A percentile compares a stretch with the other conserved stretches of the same genome.
Conservation (phyloP, 2,888 invertebrate genomes). For the Troides aeacus region DNA sequence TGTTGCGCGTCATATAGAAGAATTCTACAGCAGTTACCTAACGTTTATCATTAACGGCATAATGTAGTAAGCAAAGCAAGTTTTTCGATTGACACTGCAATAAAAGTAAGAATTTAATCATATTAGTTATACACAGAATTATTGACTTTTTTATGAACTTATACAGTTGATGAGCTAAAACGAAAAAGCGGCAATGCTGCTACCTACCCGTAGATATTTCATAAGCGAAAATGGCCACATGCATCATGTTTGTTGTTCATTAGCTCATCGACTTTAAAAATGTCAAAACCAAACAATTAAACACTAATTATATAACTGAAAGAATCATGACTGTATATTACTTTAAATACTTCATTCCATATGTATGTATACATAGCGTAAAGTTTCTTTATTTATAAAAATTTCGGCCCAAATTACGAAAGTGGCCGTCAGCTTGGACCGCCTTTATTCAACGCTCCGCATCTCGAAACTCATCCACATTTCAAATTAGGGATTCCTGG, state of each 20-base stretch:
- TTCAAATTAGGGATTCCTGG: conserved; percentile 78
- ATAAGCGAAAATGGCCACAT: too few relatives aligned
- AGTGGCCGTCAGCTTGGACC: conserved; percentile 23
- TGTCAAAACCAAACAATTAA: not conserved
- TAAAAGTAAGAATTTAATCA: not conserved
- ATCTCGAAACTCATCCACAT: conserved; percentile 72
- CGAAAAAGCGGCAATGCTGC: too few relatives aligned
- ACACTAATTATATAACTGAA: not conserved
- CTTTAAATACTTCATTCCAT: not conserved
- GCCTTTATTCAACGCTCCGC: conserved; percentile 48
- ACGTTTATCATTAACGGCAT: not conserved
- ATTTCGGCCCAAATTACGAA: conserved; percentile 11
- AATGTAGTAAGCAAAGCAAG: not conserved
- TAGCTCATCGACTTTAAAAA: not conserved
- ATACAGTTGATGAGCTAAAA: not conserved
- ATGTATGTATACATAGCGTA: not conserved
- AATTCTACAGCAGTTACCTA: not conserved
- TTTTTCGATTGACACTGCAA: not conserved
- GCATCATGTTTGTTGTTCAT: too few relatives aligned
- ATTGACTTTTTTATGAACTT: not conserved
- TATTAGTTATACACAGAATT: not conserved
- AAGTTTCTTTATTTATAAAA: not conserved
- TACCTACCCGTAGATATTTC: too few relatives aligned
- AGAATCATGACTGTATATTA: not conserved
- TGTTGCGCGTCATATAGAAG: not conserved